A percentile compares a stretch with the other conserved stretches of the same genome.
Conservation (phyloP, 2,797 vertebrate species). For the Poecile montanus region DNA sequence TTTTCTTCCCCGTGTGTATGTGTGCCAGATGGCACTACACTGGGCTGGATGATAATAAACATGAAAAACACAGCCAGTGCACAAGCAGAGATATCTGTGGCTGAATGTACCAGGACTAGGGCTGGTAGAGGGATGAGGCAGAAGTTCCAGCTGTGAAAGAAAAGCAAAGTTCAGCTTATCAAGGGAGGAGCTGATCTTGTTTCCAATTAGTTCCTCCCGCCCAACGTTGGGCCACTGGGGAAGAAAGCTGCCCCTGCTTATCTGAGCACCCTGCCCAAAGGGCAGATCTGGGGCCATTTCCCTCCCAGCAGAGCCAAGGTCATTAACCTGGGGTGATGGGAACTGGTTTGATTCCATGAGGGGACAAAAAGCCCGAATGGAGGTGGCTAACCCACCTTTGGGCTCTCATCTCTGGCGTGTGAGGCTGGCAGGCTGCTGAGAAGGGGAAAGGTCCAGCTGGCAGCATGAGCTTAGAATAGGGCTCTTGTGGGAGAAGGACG, state of each 20-base stretch:
- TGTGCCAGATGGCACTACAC: slow-evolving; percentile 29
- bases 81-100: slow-evolving; percentile 1
- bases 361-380: neutral
- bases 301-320: neutral
- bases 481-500: neutral
- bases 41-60: slow-evolving; percentile 32
- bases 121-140: neutral
- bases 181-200: neutral
- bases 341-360: neutral
- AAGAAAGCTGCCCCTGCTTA: neutral
- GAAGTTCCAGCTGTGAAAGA: neutral
- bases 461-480: neutral
- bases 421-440: neutral
- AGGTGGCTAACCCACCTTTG: too few relatives aligned
- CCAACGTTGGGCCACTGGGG: rapidly evolving
- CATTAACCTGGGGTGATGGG: neutral
- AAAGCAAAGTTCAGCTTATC: neutral
- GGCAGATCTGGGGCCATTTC: neutral
- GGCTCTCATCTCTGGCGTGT: rapidly evolving
- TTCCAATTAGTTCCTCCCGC: neutral
- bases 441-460: neutral
- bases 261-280: neutral
- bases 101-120: neutral
- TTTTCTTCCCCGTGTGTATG: neutral
- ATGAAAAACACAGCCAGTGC: slow-evolving; percentile 44